These are phyloP conservation scores for Clusia tigrina DNA, from an alignment of 2,888 invertebrate species.

Conservation along the genomic window DNA sequence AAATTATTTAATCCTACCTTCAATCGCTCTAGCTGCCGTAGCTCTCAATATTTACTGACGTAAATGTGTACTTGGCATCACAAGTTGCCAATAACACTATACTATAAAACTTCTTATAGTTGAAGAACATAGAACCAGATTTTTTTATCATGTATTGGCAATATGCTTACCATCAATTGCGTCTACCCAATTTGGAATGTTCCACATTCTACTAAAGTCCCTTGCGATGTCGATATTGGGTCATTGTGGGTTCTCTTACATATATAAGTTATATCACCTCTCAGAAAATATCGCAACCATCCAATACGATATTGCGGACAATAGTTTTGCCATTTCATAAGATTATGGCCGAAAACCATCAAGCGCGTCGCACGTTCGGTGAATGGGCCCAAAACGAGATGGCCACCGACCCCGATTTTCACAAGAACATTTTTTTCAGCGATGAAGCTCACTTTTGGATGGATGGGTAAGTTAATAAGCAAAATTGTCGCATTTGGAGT, in stretches of 20 bases:
- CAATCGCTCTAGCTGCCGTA: neutral
- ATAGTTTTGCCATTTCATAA: too few species aligned
- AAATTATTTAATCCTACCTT: neutral
- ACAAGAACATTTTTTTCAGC: too few species aligned
- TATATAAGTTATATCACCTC: slow-evolving; percentile 10
- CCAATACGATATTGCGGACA: slow-evolving; percentile 23
- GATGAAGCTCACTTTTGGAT: too few species aligned
- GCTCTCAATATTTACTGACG: neutral
- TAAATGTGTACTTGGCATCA: too few species aligned
- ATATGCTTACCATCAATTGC: slow-evolving; percentile 33
- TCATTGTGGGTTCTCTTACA: slow-evolving; percentile 12
- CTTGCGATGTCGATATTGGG: slow-evolving; percentile 16
- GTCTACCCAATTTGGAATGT: slow-evolving; percentile 41
- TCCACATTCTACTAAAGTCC: slow-evolving; percentile 30
- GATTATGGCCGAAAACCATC: too few species aligned
- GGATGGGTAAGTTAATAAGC: too few species aligned
- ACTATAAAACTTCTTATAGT: slow-evolving; percentile 49
- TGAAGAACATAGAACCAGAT: slow-evolving; percentile 44
- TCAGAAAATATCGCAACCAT: slow-evolving; percentile 28
- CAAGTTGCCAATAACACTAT: too few species aligned
- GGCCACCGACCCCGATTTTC: too few species aligned
- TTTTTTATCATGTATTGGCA: slow-evolving; percentile 39
- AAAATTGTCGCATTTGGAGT: too few species aligned
- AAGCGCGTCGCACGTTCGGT: too few species aligned
- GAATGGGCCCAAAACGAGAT: too few species aligned